Conservation (phyloP, 2,888 invertebrate genomes). For the Leptinotarsa tumamoca region DNA sequence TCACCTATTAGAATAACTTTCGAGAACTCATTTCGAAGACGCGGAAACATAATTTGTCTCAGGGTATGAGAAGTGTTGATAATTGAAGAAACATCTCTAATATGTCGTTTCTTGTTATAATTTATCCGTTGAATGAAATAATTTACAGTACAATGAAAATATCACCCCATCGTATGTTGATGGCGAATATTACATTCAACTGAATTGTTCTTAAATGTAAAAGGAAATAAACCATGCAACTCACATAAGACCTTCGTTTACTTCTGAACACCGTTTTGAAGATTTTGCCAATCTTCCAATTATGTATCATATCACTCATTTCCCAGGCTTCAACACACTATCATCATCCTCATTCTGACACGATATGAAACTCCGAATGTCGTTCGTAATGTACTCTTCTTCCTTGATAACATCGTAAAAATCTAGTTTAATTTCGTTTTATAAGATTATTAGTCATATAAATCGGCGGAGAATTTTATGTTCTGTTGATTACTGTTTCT, state of each 20-base stretch:
- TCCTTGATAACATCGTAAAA: slow-evolving; percentile 19
- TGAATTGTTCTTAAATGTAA: too few relatives aligned
- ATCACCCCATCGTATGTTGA: too few relatives aligned
- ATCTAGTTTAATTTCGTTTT: slow-evolving; percentile 15
- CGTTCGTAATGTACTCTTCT: slow-evolving; percentile 10
- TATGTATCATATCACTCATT: slow-evolving; percentile 4
- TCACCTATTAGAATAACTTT: too few relatives aligned
- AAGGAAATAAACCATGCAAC: neutral
- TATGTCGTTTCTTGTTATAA: too few relatives aligned
- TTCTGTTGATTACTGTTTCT: neutral
- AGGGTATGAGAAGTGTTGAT: too few relatives aligned
- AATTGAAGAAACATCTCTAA: too few relatives aligned
- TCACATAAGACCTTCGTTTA: neutral
- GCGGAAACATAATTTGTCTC: too few relatives aligned
- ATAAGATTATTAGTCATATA: slow-evolving; percentile 11
- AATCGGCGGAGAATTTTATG: slow-evolving; percentile 6
- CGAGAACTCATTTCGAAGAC: too few relatives aligned
- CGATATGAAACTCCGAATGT: slow-evolving; percentile 6
- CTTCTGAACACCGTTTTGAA: slow-evolving; percentile 5
- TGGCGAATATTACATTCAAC: too few relatives aligned
- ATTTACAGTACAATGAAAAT: too few relatives aligned
- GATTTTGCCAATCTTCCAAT: neutral
- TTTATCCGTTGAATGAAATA: too few relatives aligned
- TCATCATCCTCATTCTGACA: neutral
- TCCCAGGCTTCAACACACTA: neutral